phyloP scores from a whole-genome alignment of 2,797 vertebrate species.

The Chrosomus eos region DNA sequence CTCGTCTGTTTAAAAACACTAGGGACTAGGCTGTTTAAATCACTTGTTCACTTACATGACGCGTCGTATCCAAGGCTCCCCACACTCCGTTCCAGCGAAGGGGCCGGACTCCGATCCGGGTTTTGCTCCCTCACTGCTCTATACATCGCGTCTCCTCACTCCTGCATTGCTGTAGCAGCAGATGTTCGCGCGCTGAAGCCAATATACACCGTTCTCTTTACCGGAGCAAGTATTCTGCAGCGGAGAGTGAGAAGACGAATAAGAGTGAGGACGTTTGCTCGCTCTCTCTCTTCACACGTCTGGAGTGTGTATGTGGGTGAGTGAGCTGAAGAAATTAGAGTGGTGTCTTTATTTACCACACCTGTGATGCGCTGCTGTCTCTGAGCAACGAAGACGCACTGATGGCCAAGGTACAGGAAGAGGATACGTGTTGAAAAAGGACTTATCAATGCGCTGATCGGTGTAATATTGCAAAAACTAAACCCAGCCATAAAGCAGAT shows the following conservation, averaged over 20 bases:
- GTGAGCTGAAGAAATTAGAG: slow-evolving; percentile 40
- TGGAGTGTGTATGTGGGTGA: slow-evolving; percentile 27
- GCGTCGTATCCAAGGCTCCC: slow-evolving; percentile 48
- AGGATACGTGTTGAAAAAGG: slow-evolving; percentile 75
- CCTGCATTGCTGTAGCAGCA: slow-evolving; percentile 81
- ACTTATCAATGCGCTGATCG: slow-evolving; percentile 56
- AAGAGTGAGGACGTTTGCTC: slow-evolving; percentile 58
- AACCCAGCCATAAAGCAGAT: slow-evolving; percentile 33
- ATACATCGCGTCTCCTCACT: slow-evolving; percentile 72
- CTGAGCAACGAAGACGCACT: slow-evolving; percentile 77
- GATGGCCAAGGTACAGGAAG: slow-evolving; percentile 70
- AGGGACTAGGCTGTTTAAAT: not conserved
- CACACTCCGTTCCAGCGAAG: slow-evolving; percentile 69
- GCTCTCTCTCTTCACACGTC: slow-evolving; percentile 10
- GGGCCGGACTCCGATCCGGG: slow-evolving; percentile 73
- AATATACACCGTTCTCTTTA: slow-evolving; percentile 64
- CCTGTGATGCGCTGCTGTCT: slow-evolving; percentile 81
- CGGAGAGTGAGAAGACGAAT: slow-evolving; percentile 63
- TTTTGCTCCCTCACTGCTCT: slow-evolving; percentile 74
- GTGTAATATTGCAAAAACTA: slow-evolving; percentile 22
- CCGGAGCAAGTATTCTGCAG: slow-evolving; percentile 63
- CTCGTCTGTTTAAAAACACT: not conserved
- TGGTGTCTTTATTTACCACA: slow-evolving; percentile 69
- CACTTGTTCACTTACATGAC: not conserved
- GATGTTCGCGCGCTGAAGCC: slow-evolving; percentile 76